Evolutionary conservation across 2,888 invertebrate species (phyloP).

Genomic region (Sclerodermus sp.): DNA sequence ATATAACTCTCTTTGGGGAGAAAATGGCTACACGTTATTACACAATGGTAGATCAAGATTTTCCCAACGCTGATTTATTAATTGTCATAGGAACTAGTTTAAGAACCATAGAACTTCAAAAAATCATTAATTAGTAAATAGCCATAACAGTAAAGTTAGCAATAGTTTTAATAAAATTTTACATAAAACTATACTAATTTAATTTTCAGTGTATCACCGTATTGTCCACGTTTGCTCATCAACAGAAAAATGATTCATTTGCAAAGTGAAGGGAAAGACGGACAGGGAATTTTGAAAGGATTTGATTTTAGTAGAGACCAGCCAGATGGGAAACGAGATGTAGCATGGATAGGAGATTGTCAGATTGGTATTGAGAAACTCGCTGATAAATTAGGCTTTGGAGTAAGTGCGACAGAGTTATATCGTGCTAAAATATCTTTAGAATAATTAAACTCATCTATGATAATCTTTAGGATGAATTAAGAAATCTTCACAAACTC

Average conservation of each 20-base stretch:
- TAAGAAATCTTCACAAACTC: no score
- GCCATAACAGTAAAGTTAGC: no score
- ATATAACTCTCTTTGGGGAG: slow-evolving; percentile 96
- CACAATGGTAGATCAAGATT: slow-evolving; percentile 70
- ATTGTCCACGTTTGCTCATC: slow-evolving; percentile 80
- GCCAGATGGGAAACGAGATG: slow-evolving; percentile 67
- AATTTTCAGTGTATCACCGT: slow-evolving; percentile 46
- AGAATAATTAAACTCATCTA: no score
- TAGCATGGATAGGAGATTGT: slow-evolving; percentile 82
- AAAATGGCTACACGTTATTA: slow-evolving; percentile 80
- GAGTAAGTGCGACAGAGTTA: slow-evolving; percentile 44
- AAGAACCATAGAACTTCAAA: slow-evolving; percentile 93
- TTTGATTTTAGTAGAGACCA: slow-evolving; percentile 69
- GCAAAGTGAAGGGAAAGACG: slow-evolving; percentile 48
- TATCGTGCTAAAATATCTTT: no score
- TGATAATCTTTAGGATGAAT: no score
- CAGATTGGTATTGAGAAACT: slow-evolving; percentile 76
- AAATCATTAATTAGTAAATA: slow-evolving; percentile 75
- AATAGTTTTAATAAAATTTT: slow-evolving; percentile 4
- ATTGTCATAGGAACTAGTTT: slow-evolving; percentile 95
- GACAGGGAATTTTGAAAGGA: slow-evolving; percentile 62
- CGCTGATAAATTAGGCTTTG: slow-evolving; percentile 79
- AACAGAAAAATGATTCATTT: slow-evolving; percentile 72
- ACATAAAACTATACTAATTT: not conserved
- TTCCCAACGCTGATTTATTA: slow-evolving; percentile 83